Base-by-base conservation (phyloP, 1,140 invertebrate genomes). In the Pectinophora gossypiella region DNA sequence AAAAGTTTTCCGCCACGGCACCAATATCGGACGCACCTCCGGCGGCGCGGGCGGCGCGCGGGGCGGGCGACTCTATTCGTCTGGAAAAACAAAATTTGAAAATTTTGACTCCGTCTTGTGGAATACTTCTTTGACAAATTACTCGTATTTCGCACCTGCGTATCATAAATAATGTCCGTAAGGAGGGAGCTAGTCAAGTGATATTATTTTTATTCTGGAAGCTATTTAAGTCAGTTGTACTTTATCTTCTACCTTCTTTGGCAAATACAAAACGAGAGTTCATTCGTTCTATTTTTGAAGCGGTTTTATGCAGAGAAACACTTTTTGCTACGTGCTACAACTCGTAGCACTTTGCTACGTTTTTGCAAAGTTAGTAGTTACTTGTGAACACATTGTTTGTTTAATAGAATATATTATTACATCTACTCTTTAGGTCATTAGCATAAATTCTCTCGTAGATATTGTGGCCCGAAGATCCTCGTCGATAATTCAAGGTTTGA, bases 401-500 rank as follows among this genome's bases (percentile, higher is more conserved):
- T n/a, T n/a, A n/a, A n/a, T n/a, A n/a, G n/a, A n/a, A n/a, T n/a
- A n/a, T n/a, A n/a, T n/a, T n/a, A n/a, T n/a, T n/a, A n/a, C n/a
- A n/a, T n/a, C n/a, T n/a, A n/a, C n/a, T n/a, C n/a, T n/a, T n/a
- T n/a, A n/a, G n/a, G n/a, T n/a, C n/a, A n/a, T 77, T 76, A 64
- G 51, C 68, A 74, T 75, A 72, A 75, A 76, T 78, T 77, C 68
- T 69, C 63, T 70, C 68, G 54, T 46, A 69, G 64, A 68, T 72
- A 74, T 68, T 64, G 63, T 67, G 64, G 59, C 54, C 60, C 57
- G 61, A 53, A 64, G 67, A 74, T 71, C 50, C 56, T 68, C 64
- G 67, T 72, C 76, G 77, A 82, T 77, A 79, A 79, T 82, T 76
- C 66, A 69, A 62, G 60, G 54, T 68, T 74, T 79, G 70, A 77